phyloP scores from a whole-genome alignment of 2,797 vertebrate species.

The Labeo calbasu region DNA sequence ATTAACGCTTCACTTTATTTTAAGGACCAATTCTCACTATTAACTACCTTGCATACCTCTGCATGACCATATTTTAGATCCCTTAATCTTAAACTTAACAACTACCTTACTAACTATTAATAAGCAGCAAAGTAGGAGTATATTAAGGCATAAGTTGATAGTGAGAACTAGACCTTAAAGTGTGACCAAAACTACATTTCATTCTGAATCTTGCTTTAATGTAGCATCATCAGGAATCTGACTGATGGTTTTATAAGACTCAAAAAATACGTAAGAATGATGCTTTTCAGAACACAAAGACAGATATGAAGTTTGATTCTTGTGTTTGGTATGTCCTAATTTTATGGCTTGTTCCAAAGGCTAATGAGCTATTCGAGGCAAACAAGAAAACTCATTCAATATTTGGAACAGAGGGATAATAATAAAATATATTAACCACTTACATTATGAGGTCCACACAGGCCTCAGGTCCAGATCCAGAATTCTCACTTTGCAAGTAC shows the following conservation, averaged over 20 bases:
- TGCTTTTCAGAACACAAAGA: background rate
- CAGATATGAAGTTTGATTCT: background rate
- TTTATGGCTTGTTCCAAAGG: constrained; percentile 6
- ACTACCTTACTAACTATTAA: no score
- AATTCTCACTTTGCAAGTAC: background rate
- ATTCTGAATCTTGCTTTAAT: background rate
- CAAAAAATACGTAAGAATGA: background rate
- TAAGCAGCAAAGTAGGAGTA: no score
- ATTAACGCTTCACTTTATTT: constrained; percentile 15
- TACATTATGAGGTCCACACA: constrained; percentile 42
- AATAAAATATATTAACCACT: background rate
- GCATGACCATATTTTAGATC: no score
- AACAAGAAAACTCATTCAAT: background rate
- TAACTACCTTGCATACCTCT: background rate
- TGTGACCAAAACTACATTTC: background rate
- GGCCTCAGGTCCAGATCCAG: background rate
- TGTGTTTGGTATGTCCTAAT: background rate
- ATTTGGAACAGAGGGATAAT: background rate
- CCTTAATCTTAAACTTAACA: no score
- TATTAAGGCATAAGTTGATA: background rate
- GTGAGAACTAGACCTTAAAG: background rate
- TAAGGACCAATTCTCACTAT: background rate
- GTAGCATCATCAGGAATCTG: background rate
- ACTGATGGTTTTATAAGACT: background rate
- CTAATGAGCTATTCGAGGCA: background rate